Conservation (phyloP, 1,140 invertebrate species). For the Branchinecta lynchi region DNA sequence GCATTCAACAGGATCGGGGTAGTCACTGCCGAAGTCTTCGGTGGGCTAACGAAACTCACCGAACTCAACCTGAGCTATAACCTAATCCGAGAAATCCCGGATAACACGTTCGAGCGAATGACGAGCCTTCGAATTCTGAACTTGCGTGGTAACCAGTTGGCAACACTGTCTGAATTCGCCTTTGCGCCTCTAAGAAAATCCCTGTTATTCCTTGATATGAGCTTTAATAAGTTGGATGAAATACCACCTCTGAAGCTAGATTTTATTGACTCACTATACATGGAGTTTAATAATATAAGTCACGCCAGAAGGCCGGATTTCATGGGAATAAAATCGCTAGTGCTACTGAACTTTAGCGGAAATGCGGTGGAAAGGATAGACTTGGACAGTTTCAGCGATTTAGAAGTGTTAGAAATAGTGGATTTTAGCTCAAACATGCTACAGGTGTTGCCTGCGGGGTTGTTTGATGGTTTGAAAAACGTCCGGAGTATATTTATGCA, state of each 20-base stretch:
- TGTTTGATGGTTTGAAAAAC: constrained; percentile 45
- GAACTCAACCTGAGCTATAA: constrained; percentile 56
- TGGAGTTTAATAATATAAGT: constrained; percentile 24
- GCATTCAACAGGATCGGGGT: constrained; percentile 76
- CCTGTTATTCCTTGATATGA: constrained; percentile 51
- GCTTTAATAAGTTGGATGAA: constrained; percentile 56
- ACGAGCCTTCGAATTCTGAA: constrained; percentile 25
- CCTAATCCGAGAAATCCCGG: constrained; percentile 65
- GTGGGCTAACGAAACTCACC: constrained; percentile 27
- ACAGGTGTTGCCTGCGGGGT: constrained; percentile 47
- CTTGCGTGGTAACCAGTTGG: constrained; percentile 45
- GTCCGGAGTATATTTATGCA: constrained; percentile 27
- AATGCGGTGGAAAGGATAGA: constrained; percentile 49
- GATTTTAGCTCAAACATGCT: constrained; percentile 57
- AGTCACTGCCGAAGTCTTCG: constrained; percentile 47
- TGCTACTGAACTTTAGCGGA: constrained; percentile 57
- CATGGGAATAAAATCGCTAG: constrained; percentile 44
- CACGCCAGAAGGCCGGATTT: constrained; percentile 40
- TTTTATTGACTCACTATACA: constrained; percentile 23
- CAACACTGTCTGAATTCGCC: constrained; percentile 48
- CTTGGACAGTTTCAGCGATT: constrained; percentile 40
- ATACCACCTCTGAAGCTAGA: constrained; percentile 34
- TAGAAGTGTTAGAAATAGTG: constrained; percentile 42
- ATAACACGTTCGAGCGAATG: constrained; percentile 48
- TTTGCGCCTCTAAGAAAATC: constrained; percentile 56